Evolutionary conservation across 2,888 invertebrate species (phyloP).

Genomic region (Apamea monoglypha): DNA sequence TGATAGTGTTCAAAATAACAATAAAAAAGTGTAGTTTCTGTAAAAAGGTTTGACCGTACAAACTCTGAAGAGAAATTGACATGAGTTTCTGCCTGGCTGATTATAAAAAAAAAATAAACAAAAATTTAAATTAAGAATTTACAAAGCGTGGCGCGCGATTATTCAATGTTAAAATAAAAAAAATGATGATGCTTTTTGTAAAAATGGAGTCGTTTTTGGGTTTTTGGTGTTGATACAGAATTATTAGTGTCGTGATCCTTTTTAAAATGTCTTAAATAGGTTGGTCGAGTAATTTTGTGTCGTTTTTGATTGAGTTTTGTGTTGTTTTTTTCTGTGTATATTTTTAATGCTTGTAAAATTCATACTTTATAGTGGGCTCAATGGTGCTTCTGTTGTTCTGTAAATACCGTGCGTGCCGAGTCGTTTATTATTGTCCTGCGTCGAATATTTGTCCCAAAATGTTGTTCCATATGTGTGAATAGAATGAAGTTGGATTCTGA

Average conservation of each 20-base stretch:
- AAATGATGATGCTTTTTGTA: neutral
- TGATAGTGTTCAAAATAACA: neutral
- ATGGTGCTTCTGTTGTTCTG: neutral
- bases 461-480: neutral
- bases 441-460: neutral
- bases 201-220: neutral
- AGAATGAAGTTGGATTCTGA: neutral
- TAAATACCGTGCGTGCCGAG: neutral
- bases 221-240: neutral
- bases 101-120: neutral
- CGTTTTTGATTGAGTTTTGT: neutral
- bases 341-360: neutral
- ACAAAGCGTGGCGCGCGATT: neutral
- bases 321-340: neutral
- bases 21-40: neutral
- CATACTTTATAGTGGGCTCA: neutral
- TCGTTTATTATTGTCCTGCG: neutral
- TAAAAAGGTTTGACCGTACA: constrained; percentile 4
- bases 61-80: neutral
- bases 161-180: fast-evolving
- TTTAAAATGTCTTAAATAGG: neutral
- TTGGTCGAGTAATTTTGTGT: neutral
- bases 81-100: constrained; percentile 6
- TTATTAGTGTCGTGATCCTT: neutral
- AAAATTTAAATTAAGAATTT: neutral